These are phyloP conservation scores for Prolemur simus DNA, from an alignment of 2,113 vertebrate genomes.

Conservation along the genomic window DNA sequence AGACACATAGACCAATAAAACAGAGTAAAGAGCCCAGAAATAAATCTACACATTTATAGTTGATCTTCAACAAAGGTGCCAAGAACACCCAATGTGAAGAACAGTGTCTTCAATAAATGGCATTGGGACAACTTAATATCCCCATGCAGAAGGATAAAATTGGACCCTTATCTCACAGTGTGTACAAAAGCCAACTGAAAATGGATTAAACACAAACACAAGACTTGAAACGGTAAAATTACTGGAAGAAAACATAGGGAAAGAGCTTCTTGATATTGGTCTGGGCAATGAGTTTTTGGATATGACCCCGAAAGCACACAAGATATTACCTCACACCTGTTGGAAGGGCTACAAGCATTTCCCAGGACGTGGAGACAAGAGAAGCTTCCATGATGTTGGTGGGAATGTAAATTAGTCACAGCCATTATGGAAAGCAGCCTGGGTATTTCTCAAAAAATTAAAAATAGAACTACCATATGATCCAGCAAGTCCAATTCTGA, in stretches of 20 bases:
- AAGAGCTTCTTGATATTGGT: neutral
- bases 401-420: neutral
- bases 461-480: neutral
- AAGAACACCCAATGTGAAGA: neutral
- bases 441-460: neutral
- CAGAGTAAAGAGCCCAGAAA: neutral
- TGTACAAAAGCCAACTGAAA: neutral
- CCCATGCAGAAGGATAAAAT: neutral
- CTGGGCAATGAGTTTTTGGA: neutral
- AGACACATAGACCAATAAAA: neutral
- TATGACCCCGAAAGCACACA: neutral
- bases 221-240: neutral
- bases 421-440: neutral
- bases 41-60: neutral
- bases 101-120: neutral
- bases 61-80: neutral
- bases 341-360: neutral
- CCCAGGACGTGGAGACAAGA: neutral
- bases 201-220: neutral
- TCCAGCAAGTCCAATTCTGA: neutral
- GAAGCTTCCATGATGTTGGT: neutral
- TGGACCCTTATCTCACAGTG: neutral
- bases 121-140: neutral
- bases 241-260: neutral
- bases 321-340: neutral